Conservation (phyloP, 2,888 invertebrate genomes). For the Coelinius sp. region DNA sequence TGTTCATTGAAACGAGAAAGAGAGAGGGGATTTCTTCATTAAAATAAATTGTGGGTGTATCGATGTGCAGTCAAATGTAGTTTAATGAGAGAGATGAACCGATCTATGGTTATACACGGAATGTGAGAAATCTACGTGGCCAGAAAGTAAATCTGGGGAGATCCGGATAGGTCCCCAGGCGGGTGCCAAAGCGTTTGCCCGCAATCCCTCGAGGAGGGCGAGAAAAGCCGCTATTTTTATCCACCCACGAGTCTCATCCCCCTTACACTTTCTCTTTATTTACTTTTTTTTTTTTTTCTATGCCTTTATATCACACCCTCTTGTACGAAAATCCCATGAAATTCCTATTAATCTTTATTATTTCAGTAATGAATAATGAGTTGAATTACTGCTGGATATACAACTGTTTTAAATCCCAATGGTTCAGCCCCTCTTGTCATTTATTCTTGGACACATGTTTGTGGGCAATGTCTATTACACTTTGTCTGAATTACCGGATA, state of each 20-base stretch:
- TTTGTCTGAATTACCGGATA: neutral
- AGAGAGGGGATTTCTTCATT: conserved; percentile 14
- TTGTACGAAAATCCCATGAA: conserved; percentile 19
- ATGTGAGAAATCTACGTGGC: conserved; percentile 53
- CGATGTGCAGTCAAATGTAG: neutral
- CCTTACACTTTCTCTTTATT: conserved; percentile 33
- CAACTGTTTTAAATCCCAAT: neutral
- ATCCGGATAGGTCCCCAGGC: conserved; percentile 38
- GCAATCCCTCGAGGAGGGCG: conserved; percentile 46
- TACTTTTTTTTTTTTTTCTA: conserved; percentile 8
- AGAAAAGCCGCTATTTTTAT: conserved; percentile 26
- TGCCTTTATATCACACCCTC: conserved; percentile 15
- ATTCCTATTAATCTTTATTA: conserved; percentile 1
- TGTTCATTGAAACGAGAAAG: neutral
- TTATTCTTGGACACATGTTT: neutral
- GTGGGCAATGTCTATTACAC: neutral
- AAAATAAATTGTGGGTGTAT: conserved; percentile 15
- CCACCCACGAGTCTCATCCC: conserved; percentile 45
- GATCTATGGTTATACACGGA: conserved; percentile 26
- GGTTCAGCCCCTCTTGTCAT: neutral
- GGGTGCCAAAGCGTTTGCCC: conserved; percentile 51
- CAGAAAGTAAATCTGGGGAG: conserved; percentile 56
- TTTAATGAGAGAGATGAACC: conserved; percentile 16
- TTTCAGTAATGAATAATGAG: neutral
- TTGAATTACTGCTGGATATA: neutral